Base-by-base conservation (phyloP, 2,113 vertebrate genomes). In the Potamarius usumacintae region DNA sequence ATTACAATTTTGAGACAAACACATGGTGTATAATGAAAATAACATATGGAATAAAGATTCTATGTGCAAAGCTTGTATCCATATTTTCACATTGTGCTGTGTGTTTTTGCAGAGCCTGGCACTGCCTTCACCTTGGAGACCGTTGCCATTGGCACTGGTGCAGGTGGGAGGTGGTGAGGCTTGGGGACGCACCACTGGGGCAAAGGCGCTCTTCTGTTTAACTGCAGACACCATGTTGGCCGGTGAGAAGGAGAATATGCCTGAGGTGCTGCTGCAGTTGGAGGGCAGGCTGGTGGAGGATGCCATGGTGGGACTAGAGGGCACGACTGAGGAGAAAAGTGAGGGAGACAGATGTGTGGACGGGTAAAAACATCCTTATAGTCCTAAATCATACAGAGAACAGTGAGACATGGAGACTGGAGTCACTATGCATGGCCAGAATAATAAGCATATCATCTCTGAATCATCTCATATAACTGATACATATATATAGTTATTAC, bases 221-320 rank as follows among this genome's bases (percentile, higher is more conserved):
- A 99, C 98, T 1, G 98, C 98, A 1, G 98, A 99, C 92, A 99
- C 98, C 98, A 99, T 99, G 95, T 99, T 99, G 95, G 98, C 98
- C 92, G 98, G 98, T 90, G 98, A 99, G 95, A 99, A 99, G 94
- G 98, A 99, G 95, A 99, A 99, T 92, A 99, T 97, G 90, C 98
- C 97, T 20, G 98, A 98, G 90, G 98, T 98, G 90, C 97, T 98
- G 95, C 97, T 98, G 96, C 98, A 99, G 95, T 98, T 99, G 92
- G 98, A 98, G 86, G 97, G 97, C 84, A 99, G 97, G 92, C 97
- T 98, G 90, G 98, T 98, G 94, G 98, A 97, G 86, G 98, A 99
- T 90, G 97, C 97, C 98, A 99, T 99, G 76, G 97, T 99, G 71
- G 98, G 98, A 93, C 98, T 99, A 82, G 98, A 99, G 91, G 98